phyloP scores from a whole-genome alignment of 1,140 invertebrate species.

The Sycobia sp. region DNA sequence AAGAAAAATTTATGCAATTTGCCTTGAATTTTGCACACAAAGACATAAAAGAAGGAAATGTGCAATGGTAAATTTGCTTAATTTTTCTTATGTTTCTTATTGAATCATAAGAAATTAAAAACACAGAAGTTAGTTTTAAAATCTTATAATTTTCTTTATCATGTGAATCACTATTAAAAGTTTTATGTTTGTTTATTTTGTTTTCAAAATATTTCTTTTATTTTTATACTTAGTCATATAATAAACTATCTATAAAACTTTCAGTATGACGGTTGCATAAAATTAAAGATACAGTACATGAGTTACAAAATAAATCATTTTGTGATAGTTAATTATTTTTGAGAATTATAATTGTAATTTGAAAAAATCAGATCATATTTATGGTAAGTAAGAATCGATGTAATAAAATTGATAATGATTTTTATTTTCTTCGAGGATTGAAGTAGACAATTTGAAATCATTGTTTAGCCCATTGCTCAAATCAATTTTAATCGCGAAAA shows the following conservation, averaged over 20 bases:
- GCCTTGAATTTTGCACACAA: background rate
- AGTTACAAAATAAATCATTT: constrained; percentile 19
- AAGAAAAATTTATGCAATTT: constrained; percentile 32
- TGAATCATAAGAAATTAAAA: constrained; percentile 16
- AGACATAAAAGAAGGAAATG: background rate
- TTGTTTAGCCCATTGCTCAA: no score
- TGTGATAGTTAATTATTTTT: constrained; percentile 12
- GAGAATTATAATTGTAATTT: constrained; percentile 34
- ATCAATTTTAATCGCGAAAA: no score
- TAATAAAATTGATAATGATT: no score
- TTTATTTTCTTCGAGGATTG: no score
- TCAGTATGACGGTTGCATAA: no score
- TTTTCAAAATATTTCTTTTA: background rate
- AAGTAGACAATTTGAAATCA: no score
- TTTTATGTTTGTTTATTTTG: constrained; percentile 1
- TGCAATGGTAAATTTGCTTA: constrained; percentile 22
- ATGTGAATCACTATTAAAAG: background rate
- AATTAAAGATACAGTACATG: no score
- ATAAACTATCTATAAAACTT: no score
- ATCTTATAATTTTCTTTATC: constrained; percentile 11
- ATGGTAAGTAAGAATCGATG: constrained; percentile 34
- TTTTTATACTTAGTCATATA: constrained; percentile 32
- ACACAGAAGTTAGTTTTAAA: constrained; percentile 12
- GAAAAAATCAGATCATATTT: constrained; percentile 16
- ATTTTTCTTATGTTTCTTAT: constrained; percentile 22